Evolutionary conservation across 2,113 vertebrate species (phyloP).

Genomic region (Candoia aspera): DNA sequence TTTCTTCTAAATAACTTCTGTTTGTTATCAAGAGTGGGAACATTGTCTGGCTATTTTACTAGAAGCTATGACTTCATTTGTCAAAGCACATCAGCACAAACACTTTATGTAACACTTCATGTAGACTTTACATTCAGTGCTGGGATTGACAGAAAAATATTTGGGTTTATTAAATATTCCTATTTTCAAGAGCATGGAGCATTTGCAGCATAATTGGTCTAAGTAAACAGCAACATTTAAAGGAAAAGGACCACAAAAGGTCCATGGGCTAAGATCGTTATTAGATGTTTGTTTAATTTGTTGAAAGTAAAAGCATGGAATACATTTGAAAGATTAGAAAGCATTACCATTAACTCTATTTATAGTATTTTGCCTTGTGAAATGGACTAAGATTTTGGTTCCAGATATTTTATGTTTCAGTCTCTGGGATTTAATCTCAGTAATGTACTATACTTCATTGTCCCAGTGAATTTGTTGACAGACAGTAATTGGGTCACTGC

Average conservation of each 20-base stretch:
- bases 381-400: constrained; percentile 47
- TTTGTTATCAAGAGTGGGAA: background rate
- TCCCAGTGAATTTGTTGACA: constrained; percentile 92
- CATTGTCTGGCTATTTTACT: background rate
- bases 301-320: constrained; percentile 29
- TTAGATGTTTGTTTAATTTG: background rate
- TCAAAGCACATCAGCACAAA: background rate
- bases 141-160: background rate
- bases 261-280: background rate
- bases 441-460: constrained; percentile 83
- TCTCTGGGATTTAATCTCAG: constrained; percentile 69
- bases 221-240: constrained; percentile 7
- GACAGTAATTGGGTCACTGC: constrained; percentile 95
- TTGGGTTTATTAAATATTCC: background rate
- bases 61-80: background rate
- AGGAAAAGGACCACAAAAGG: constrained; percentile 6
- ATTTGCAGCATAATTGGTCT: background rate
- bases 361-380: constrained; percentile 42
- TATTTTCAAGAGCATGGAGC: background rate
- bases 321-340: constrained; percentile 35
- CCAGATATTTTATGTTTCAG: constrained; percentile 50
- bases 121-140: background rate
- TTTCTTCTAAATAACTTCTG: constrained; percentile 36
- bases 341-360: constrained; percentile 8
- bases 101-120: constrained; percentile 4